These are phyloP conservation scores for Sparus aurata DNA, from an alignment of 2,797 vertebrate genomes.

Conservation along the genomic window DNA sequence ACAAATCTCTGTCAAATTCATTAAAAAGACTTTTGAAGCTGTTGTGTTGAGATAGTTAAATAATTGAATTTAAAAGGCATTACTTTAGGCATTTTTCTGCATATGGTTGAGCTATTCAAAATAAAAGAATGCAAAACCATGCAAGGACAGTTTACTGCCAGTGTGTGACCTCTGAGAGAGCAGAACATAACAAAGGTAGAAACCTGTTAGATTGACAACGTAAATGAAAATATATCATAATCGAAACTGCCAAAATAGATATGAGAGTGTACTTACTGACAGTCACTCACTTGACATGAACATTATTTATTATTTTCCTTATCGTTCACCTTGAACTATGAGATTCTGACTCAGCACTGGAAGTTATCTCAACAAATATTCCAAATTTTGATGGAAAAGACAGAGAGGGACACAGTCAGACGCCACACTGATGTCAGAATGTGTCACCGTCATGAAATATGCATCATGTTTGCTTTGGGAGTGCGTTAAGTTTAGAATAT, in stretches of 20 bases:
- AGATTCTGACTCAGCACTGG: not conserved
- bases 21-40: too few relatives aligned
- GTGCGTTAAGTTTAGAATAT: slow-evolving; percentile 45
- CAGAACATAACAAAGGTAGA: not conserved
- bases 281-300: not conserved
- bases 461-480: slow-evolving; percentile 39
- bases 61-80: too few relatives aligned
- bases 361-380: slow-evolving; percentile 11
- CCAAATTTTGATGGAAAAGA: slow-evolving; percentile 1
- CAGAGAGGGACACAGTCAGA: slow-evolving; percentile 11
- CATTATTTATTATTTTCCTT: slow-evolving; percentile 1
- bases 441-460: slow-evolving; percentile 54
- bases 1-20: too few relatives aligned
- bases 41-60: too few relatives aligned
- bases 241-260: not conserved
- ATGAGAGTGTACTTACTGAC: not conserved
- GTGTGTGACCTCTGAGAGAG: not conserved
- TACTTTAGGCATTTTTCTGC: not conserved
- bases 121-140: not conserved
- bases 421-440: slow-evolving; percentile 28
- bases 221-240: slow-evolving; percentile 7
- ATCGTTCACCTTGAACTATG: slow-evolving; percentile 1
- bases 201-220: not conserved
- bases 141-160: not conserved
- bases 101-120: not conserved